A percentile compares a stretch with the other conserved stretches of the same genome.
Conservation (phyloP, 2,113 vertebrate genomes). For the Anhinga anhinga region DNA sequence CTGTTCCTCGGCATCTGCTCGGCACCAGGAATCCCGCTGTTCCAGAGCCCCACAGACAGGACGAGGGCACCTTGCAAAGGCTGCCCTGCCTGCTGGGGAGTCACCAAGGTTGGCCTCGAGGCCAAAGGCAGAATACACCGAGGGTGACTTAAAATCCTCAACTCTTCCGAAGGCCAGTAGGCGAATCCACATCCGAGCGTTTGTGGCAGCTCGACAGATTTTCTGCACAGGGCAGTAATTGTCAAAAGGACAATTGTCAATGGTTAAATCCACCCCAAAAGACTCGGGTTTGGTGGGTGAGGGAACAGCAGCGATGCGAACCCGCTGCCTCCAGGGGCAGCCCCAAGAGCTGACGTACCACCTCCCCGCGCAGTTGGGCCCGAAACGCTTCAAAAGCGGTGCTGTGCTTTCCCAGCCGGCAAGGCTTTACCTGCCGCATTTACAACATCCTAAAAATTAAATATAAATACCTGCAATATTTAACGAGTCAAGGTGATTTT, state of each 20-base stretch:
- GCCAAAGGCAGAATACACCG: background rate
- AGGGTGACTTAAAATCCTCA: accelerated
- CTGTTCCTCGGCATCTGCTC: background rate
- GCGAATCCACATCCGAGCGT: too few relatives aligned
- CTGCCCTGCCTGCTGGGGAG: too few relatives aligned
- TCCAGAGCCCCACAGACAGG: accelerated
- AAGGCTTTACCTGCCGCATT: too few relatives aligned
- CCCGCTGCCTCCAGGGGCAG: background rate
- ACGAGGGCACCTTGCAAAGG: too few relatives aligned
- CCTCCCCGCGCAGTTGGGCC: background rate
- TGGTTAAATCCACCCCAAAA: too few relatives aligned
- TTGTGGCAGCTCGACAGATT: accelerated
- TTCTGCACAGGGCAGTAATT: accelerated
- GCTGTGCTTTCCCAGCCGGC: background rate
- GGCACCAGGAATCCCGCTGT: background rate
- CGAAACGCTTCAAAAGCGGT: accelerated
- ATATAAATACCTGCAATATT: too few relatives aligned
- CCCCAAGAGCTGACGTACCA: accelerated
- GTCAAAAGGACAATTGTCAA: accelerated
- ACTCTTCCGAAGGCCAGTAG: background rate
- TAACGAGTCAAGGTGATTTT: too few relatives aligned
- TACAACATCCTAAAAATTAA: too few relatives aligned
- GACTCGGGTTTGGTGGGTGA: accelerated
- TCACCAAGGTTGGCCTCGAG: background rate
- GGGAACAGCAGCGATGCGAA: background rate